Conservation (phyloP, 2,888 invertebrate species). For the Bellardia bayeri region DNA sequence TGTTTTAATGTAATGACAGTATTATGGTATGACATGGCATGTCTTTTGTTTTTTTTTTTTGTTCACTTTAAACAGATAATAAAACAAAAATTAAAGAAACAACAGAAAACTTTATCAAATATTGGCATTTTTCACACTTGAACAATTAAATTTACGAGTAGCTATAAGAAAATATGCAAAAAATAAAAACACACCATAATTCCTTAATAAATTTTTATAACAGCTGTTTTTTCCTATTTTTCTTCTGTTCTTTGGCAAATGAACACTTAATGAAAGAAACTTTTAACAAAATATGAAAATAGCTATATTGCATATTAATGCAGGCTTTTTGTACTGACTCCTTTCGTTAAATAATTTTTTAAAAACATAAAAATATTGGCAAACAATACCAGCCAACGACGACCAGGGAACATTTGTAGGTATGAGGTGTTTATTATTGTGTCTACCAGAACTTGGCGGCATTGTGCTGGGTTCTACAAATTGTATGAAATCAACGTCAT, state of each 20-base stretch:
- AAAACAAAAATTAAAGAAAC: neutral
- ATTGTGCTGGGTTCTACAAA: conserved; percentile 28
- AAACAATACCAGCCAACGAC: conserved; percentile 31
- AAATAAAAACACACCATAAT: conserved; percentile 33
- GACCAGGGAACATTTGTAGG: too few relatives aligned
- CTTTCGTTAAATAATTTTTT: conserved; percentile 19
- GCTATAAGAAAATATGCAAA: conserved; percentile 11
- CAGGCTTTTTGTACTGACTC: neutral
- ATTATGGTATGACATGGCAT: conserved; percentile 30
- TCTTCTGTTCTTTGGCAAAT: neutral
- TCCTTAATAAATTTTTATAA: conserved; percentile 58
- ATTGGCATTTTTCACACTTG: conserved; percentile 70
- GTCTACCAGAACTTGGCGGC: conserved; percentile 40
- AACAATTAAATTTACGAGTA: conserved; percentile 62
- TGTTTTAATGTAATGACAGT: conserved; percentile 43
- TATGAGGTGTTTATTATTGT: conserved; percentile 59
- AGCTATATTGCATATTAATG: conserved; percentile 15
- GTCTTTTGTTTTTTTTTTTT: conserved; percentile 44
- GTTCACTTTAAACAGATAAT: conserved; percentile 1
- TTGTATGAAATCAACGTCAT: conserved; percentile 50
- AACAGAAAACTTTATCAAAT: conserved; percentile 46
- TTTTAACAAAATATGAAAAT: neutral
- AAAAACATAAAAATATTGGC: conserved; percentile 44
- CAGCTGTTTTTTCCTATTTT: conserved; percentile 40
- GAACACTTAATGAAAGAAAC: neutral